These are phyloP conservation scores for Microplitis demolitor DNA, from an alignment of 1,140 invertebrate species.

Conservation along the genomic window DNA sequence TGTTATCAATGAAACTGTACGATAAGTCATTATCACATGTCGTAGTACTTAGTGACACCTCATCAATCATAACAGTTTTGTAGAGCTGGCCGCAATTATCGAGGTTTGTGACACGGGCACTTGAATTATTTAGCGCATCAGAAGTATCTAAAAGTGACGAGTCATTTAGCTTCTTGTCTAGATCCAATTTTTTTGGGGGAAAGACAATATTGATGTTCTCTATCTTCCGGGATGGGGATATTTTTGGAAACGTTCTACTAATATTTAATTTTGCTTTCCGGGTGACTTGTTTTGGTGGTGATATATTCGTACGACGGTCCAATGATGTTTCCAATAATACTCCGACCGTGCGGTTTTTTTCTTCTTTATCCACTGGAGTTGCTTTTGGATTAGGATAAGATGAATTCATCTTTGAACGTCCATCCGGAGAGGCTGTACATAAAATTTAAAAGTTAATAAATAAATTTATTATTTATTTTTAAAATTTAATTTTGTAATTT, in stretches of 20 bases:
- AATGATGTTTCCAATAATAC: not conserved
- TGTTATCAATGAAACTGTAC: too few species aligned
- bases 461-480: not conserved
- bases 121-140: not conserved
- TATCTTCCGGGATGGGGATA: conserved; percentile 14
- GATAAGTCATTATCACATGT: too few species aligned
- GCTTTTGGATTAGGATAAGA: not conserved
- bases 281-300: not conserved
- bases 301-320: not conserved
- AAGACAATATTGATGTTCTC: conserved; percentile 19
- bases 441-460: not conserved
- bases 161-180: not conserved
- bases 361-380: not conserved
- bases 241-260: conserved; percentile 27
- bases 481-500: not conserved
- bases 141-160: not conserved
- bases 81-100: not conserved
- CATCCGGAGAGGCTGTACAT: not conserved
- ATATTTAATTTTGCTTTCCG: not conserved
- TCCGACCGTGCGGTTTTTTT: not conserved
- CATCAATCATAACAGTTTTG: too few species aligned
- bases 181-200: not conserved
- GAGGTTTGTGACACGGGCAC: not conserved
- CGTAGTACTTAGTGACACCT: too few species aligned
- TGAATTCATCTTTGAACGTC: not conserved